Evolutionary conservation across 2,797 vertebrate genomes (phyloP), one percentile per base, ranked within the genome.

Genomic region (Hippoglossus hippoglossus): DNA sequence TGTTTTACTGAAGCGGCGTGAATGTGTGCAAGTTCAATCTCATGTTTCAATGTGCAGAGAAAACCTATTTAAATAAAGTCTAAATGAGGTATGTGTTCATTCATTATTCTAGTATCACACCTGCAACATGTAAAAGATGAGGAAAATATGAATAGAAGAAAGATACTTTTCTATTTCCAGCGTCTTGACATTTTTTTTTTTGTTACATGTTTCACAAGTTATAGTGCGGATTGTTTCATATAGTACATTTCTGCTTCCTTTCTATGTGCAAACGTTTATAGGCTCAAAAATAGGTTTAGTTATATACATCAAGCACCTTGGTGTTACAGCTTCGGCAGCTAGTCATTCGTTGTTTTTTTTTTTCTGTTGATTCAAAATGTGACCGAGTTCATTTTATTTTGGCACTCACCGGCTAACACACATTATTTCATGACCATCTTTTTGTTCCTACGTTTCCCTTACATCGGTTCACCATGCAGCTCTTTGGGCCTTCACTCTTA

Each of bases 301-400:
- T 86, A 85, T 85, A 72, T 89, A 91, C 84, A 91, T 86, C 82
- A 87, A 92, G 91, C 91, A 93, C 91, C 87, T 80, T 73, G 82
- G 81, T 83, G 79, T 83, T 70, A 78, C 65, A 82, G 82, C 81
- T 63, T 72, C 28, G n/a, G 76, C 88, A 81, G 81, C 81, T 80
- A 60, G 16, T 75, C 18, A 6, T 62, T 59, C 24, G 15, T 61
- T 54, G 24, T 53, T 61, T 54, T 68, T 68, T 75, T 59, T 79
- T 78, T 77, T 59, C 80, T 79, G 50, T 71, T 73, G 28, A 77
- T 63, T 82, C 71, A 77, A 44, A 73, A 57, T 64, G 62, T 72
- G 64, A 77, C 65, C 36, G 39, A 49, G 28, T 76, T 68, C 26
- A 24, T 76, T 81, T 77, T 46, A 56, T 70, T 92, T 94, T 93